A percentile compares a stretch with the other conserved stretches of the same genome.
phyloP scores from a whole-genome alignment of 1,140 invertebrate genomes.

The Drosophila pandora region DNA sequence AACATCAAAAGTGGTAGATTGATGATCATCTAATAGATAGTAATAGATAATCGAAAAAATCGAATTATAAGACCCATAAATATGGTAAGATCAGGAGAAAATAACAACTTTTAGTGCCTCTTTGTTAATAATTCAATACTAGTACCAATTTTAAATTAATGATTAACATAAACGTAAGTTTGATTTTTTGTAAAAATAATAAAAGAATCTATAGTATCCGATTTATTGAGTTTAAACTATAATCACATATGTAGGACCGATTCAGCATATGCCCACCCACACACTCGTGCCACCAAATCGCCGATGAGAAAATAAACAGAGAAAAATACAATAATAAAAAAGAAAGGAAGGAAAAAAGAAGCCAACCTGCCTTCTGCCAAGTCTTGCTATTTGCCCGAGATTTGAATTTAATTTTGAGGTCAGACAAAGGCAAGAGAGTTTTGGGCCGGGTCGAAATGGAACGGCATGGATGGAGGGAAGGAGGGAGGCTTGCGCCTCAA shows the following conservation, averaged over 20 bases:
- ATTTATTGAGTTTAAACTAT: neutral
- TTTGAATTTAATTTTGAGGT: slow-evolving; percentile 82
- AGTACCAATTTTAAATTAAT: no score
- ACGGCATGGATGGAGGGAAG: neutral
- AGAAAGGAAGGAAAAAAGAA: neutral
- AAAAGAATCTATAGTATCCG: no score
- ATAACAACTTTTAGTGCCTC: no score
- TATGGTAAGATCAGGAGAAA: no score
- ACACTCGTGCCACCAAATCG: slow-evolving; percentile 61
- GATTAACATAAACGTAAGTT: no score
- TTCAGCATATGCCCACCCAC: slow-evolving; percentile 5
- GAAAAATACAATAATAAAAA: slow-evolving; percentile 4
- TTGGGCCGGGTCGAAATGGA: neutral
- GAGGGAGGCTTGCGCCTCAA: slow-evolving; percentile 43
- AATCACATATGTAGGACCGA: neutral
- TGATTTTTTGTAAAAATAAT: no score
- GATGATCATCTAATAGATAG: no score
- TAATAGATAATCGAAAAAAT: no score
- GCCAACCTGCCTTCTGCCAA: slow-evolving; percentile 37
- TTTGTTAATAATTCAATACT: no score
- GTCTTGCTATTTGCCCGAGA: slow-evolving; percentile 67
- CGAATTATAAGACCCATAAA: no score
- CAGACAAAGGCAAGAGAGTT: slow-evolving; percentile 50
- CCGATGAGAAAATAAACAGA: slow-evolving; percentile 18
- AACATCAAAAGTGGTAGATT: no score